phyloP scores from a whole-genome alignment of 2,113 vertebrate species.

The Protomyctophum bolini region DNA sequence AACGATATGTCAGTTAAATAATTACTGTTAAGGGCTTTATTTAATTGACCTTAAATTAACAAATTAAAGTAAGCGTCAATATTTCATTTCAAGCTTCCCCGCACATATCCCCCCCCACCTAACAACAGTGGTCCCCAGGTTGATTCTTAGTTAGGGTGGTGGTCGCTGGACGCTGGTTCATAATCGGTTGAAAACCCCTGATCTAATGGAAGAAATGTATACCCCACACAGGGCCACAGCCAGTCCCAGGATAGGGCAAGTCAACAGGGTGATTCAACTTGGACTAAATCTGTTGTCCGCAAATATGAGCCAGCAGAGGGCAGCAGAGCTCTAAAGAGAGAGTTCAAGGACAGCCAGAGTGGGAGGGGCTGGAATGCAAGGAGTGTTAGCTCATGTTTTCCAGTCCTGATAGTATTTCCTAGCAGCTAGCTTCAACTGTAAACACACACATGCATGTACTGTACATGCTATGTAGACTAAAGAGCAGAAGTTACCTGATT shows the following conservation, averaged over 20 bases:
- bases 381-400: conserved; percentile 49
- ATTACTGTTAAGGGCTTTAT: too few species aligned
- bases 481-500: neutral
- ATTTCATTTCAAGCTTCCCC: too few species aligned
- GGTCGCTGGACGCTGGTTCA: too few species aligned
- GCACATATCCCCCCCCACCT: too few species aligned
- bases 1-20: too few species aligned
- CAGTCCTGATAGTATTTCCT: conserved; percentile 34
- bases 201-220: neutral
- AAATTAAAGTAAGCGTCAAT: too few species aligned
- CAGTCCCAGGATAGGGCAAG: neutral
- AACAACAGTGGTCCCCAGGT: too few species aligned
- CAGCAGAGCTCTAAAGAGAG: conserved; percentile 24
- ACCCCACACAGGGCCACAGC: too few species aligned
- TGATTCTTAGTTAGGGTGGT: too few species aligned
- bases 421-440: conserved; percentile 21
- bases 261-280: too few species aligned
- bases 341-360: neutral
- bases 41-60: too few species aligned
- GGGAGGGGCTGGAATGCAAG: conserved; percentile 29
- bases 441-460: conserved; percentile 6
- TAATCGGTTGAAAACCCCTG: neutral
- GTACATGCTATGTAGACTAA: neutral
- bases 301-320: conserved; percentile 44
- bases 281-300: neutral